A percentile compares a stretch with the other conserved stretches of the same genome.
These are phyloP conservation scores for Daubentonia madagascariensis DNA, from an alignment of 2,113 vertebrate genomes.

Conservation along the genomic window DNA sequence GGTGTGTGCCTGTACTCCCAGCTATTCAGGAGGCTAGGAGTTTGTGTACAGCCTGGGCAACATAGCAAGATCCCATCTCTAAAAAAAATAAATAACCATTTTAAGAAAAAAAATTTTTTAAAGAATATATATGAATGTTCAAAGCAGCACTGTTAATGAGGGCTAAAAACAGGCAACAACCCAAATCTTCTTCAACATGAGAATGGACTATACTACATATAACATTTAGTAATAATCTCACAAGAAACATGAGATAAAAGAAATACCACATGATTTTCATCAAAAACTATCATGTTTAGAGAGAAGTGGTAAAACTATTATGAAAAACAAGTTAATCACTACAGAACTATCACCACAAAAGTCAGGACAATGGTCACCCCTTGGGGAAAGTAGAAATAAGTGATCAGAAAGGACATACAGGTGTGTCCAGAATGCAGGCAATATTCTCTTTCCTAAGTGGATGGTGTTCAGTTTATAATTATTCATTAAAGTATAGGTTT, in stretches of 20 bases:
- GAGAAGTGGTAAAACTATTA: not conserved
- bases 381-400: not conserved
- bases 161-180: not conserved
- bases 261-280: not conserved
- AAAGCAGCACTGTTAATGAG: not conserved
- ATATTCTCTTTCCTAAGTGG: not conserved
- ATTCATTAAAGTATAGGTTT: not conserved
- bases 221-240: not conserved
- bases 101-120: not conserved
- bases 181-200: not conserved
- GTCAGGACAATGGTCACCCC: not conserved
- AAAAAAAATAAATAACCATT: no score
- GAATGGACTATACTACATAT: not conserved
- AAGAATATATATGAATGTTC: not conserved
- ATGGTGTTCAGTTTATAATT: not conserved
- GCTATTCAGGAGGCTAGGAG: not conserved
- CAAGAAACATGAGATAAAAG: not conserved
- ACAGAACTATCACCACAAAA: not conserved
- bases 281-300: not conserved
- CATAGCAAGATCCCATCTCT: not conserved
- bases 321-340: not conserved
- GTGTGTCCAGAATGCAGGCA: not conserved
- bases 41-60: not conserved
- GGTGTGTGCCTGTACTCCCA: not conserved
- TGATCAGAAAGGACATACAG: not conserved